Evolutionary conservation across 1,140 invertebrate species (phyloP).

Genomic region (Bactericera cockerelli): DNA sequence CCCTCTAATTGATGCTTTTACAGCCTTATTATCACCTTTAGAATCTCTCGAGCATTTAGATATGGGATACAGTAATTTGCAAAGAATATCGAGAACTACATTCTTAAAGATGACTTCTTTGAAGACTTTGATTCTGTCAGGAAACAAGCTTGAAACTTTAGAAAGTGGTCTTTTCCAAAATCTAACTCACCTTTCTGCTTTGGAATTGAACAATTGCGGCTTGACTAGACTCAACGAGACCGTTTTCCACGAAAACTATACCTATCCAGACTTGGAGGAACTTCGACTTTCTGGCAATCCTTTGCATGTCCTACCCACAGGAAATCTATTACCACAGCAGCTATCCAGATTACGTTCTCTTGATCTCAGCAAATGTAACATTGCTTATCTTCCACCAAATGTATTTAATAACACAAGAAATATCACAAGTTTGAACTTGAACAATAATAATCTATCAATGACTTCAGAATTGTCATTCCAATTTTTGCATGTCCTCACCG

Average conservation of each 20-base stretch:
- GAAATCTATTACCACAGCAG: constrained; percentile 43
- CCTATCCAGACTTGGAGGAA: constrained; percentile 45
- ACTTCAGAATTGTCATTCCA: constrained; percentile 31
- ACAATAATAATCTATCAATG: constrained; percentile 39
- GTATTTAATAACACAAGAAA: constrained; percentile 43
- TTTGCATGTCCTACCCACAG: constrained; percentile 32
- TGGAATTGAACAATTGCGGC: constrained; percentile 52
- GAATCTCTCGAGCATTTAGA: constrained; percentile 48
- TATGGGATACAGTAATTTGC: constrained; percentile 54
- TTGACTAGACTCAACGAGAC: constrained; percentile 42
- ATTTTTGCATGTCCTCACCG: constrained; percentile 39
- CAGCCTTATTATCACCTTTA: constrained; percentile 44
- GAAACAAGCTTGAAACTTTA: constrained; percentile 45
- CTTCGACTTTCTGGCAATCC: constrained; percentile 53
- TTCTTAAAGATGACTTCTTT: constrained; percentile 53
- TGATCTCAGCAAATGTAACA: constrained; percentile 47
- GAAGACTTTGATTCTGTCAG: constrained; percentile 46
- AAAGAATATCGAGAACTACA: constrained; percentile 43
- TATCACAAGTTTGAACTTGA: constrained; percentile 44
- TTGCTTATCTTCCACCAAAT: constrained; percentile 40
- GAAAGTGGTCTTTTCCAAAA: constrained; percentile 51
- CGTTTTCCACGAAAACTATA: constrained; percentile 47
- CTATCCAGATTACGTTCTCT: constrained; percentile 43
- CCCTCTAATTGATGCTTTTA: constrained; percentile 49
- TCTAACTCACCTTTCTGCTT: constrained; percentile 42